phyloP scores from a whole-genome alignment of 2,113 vertebrate genomes.

The Genyomyrus donnyi region DNA sequence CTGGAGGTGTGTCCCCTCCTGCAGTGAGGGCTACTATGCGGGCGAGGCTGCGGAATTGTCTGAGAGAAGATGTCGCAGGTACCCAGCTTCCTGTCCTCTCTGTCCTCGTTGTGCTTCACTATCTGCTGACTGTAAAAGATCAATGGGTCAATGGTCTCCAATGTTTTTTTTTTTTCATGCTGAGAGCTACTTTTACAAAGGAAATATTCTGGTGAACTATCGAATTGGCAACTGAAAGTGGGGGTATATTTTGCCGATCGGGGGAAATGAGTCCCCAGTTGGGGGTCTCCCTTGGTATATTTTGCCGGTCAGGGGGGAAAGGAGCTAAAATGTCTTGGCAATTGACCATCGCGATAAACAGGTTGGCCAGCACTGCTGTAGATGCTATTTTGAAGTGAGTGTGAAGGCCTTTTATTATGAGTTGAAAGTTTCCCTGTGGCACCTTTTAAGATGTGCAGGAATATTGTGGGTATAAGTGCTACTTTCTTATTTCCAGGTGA shows the following conservation, averaged over 20 bases:
- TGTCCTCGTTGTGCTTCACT: not conserved
- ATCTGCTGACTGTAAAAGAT: not conserved
- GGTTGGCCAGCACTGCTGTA: not conserved
- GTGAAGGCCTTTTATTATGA: not conserved
- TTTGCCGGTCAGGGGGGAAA: not conserved
- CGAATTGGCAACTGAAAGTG: not conserved
- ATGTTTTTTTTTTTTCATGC: not conserved
- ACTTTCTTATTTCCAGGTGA: not conserved
- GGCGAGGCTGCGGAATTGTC: slow-evolving; percentile 60
- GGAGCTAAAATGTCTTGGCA: not conserved
- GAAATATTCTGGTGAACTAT: not conserved
- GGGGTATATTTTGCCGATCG: not conserved
- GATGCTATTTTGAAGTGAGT: not conserved
- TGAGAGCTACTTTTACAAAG: not conserved
- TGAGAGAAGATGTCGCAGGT: slow-evolving; percentile 80
- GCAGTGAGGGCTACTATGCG: slow-evolving; percentile 68
- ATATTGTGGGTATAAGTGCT: not conserved
- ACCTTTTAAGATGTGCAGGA: not conserved
- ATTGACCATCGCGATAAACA: not conserved
- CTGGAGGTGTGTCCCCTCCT: slow-evolving; percentile 72
- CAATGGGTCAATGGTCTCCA: not conserved
- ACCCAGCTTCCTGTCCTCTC: not conserved
- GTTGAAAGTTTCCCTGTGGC: not conserved
- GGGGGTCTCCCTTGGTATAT: not conserved
- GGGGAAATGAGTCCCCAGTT: not conserved